Percentiles rank a stretch among this genome's conserved stretches.
Evolutionary conservation across 64 coral and sea anemone species (phyloP).

Genomic region (Astreopora myriophthalma): DNA sequence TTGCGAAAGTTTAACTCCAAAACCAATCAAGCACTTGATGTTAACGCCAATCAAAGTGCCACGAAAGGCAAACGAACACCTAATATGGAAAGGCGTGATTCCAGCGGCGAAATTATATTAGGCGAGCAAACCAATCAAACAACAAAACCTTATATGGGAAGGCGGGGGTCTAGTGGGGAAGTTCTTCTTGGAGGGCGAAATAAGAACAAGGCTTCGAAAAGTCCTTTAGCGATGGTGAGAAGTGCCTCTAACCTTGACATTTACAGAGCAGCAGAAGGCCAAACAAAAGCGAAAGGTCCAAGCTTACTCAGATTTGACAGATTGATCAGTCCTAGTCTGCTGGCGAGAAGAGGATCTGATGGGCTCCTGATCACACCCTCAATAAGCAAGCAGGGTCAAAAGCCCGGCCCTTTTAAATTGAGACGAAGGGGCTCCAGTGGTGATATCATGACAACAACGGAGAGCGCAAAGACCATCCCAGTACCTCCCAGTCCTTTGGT

Average conservation of each 20-base stretch:
- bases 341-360: slow-evolving; percentile 18
- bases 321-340: neutral
- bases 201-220: neutral
- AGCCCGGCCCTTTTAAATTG: neutral
- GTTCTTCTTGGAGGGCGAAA: neutral
- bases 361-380: neutral
- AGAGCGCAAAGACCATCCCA: neutral
- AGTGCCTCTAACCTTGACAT: neutral
- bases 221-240: neutral
- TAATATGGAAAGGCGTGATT: neutral
- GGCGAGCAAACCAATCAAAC: neutral
- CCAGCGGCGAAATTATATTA: neutral
- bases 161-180: slow-evolving; percentile 1
- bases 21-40: slow-evolving; percentile 1
- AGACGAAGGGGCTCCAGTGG: slow-evolving; percentile 15
- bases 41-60: slow-evolving; percentile 1
- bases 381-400: neutral
- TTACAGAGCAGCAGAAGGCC: neutral
- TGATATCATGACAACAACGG: neutral
- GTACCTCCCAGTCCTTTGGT: neutral
- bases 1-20: slow-evolving; percentile 10
- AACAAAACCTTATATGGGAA: neutral
- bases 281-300: neutral
- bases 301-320: neutral
- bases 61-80: neutral